These are phyloP conservation scores for Streblospio benedicti DNA, from an alignment of 1,140 invertebrate species.

Conservation along the genomic window DNA sequence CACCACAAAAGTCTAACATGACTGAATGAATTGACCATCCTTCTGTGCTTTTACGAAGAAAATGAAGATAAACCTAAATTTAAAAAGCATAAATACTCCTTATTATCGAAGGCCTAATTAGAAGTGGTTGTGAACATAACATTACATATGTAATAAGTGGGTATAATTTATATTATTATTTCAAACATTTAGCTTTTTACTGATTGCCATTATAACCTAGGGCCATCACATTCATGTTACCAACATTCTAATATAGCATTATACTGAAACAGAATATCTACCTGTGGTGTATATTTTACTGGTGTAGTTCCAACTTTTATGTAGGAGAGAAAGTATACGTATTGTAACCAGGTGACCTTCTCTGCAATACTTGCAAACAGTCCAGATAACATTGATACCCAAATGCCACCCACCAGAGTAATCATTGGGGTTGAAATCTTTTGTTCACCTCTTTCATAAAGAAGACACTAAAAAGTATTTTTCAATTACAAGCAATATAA, in stretches of 20 bases:
- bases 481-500: no score
- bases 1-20: not conserved
- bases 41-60: slow-evolving; percentile 1
- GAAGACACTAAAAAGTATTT: not conserved
- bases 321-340: slow-evolving; percentile 3
- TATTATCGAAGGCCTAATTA: no score
- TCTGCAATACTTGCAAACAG: not conserved
- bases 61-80: slow-evolving; percentile 2
- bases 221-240: no score
- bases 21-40: slow-evolving; percentile 1
- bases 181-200: no score
- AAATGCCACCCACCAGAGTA: slow-evolving; percentile 1
- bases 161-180: no score
- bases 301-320: slow-evolving; percentile 5
- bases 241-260: no score
- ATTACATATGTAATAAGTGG: no score
- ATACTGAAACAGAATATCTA: no score
- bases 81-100: no score
- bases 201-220: no score
- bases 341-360: slow-evolving; percentile 1
- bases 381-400: not conserved
- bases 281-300: slow-evolving; percentile 3
- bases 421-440: not conserved
- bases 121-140: no score
- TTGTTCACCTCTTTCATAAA: slow-evolving; percentile 1